Evolutionary conservation across 2,888 invertebrate genomes (phyloP).

Genomic region (Sussaba pulchella): DNA sequence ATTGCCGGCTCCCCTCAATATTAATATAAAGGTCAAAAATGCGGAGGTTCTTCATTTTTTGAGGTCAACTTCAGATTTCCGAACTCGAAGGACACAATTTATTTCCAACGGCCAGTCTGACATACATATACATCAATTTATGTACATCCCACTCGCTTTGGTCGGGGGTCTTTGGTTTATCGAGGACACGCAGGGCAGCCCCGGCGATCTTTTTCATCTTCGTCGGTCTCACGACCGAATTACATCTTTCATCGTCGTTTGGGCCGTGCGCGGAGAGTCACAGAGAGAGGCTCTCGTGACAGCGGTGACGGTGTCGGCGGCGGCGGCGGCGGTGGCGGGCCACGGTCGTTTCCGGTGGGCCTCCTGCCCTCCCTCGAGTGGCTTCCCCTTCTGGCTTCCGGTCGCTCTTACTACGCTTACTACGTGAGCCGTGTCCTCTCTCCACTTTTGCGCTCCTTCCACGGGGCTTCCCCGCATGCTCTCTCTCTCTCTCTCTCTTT

Average conservation of each 20-base stretch:
- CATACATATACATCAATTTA: too few species aligned
- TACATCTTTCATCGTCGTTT: constrained; percentile 69
- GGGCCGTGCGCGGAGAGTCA: constrained; percentile 66
- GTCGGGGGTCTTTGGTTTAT: constrained; percentile 48
- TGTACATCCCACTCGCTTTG: constrained; percentile 52
- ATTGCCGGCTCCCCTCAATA: too few species aligned
- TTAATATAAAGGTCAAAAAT: too few species aligned
- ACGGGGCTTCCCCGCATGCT: constrained; percentile 32
- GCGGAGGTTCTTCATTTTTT: too few species aligned
- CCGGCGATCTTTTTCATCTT: constrained; percentile 1
- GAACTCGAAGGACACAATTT: too few species aligned
- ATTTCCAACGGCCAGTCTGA: too few species aligned
- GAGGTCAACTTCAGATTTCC: too few species aligned
- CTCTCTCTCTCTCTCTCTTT: constrained; percentile 27
- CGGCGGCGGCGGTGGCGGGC: constrained; percentile 71
- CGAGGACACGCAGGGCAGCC: constrained; percentile 54
- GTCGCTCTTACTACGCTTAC: constrained; percentile 77
- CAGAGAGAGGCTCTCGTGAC: too few species aligned
- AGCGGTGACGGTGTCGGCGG: too few species aligned
- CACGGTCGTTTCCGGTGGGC: constrained; percentile 78
- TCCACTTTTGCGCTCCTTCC: constrained; percentile 44
- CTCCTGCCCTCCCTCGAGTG: constrained; percentile 71
- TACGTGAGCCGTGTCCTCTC: constrained; percentile 70
- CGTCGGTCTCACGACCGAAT: constrained; percentile 39
- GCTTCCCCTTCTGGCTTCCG: constrained; percentile 78